These are phyloP conservation scores for Branchellion lobata DNA, from an alignment of 2,888 invertebrate genomes.

Conservation along the genomic window DNA sequence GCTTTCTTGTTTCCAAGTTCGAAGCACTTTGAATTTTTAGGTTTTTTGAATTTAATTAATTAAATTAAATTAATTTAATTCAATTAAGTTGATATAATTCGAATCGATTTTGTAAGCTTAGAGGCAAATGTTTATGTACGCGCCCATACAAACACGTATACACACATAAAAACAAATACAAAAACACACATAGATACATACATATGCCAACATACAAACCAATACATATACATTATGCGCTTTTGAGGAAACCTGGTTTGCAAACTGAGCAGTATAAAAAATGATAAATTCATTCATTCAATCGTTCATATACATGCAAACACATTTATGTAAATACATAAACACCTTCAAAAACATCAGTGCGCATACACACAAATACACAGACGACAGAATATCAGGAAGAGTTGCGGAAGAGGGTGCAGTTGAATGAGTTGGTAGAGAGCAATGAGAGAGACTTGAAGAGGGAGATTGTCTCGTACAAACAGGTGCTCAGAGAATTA, in stretches of 20 bases:
- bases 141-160: no score
- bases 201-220: neutral
- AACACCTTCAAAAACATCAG: neutral
- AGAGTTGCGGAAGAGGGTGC: neutral
- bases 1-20: neutral
- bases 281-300: neutral
- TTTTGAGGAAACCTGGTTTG: no score
- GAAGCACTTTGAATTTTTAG: no score
- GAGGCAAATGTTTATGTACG: no score
- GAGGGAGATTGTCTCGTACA: constrained; percentile 28
- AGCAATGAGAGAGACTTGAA: constrained; percentile 39
- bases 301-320: neutral
- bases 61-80: no score
- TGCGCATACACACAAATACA: neutral
- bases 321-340: neutral
- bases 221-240: no score
- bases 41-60: no score
- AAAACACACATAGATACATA: neutral
- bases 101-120: no score
- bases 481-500: constrained; percentile 21
- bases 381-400: neutral
- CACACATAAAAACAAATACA: neutral
- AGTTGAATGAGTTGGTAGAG: neutral
- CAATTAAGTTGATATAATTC: no score
- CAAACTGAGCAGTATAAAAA: neutral